phyloP scores from a whole-genome alignment of 2,888 invertebrate genomes.

The Unio delphinus region DNA sequence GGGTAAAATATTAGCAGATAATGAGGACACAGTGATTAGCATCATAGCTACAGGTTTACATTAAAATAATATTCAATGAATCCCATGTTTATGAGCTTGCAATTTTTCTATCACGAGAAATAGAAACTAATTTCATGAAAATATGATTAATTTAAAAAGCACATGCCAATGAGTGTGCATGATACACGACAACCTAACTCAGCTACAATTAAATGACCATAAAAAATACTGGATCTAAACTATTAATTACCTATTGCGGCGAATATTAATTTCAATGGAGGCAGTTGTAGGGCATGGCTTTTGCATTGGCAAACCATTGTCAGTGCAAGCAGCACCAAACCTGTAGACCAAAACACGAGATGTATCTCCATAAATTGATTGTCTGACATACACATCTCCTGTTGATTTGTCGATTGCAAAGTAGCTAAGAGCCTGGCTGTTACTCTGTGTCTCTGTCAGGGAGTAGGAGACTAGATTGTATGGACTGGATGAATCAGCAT shows the following conservation, averaged over 20 bases:
- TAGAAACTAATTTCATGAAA: too few relatives aligned
- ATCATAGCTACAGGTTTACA: too few relatives aligned
- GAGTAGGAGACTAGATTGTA: conserved; percentile 31
- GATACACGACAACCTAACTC: conserved; percentile 1
- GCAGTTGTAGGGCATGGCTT: conserved; percentile 18
- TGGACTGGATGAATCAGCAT: conserved; percentile 35
- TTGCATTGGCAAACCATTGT: conserved; percentile 37
- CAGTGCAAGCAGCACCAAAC: conserved; percentile 26
- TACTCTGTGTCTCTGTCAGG: conserved; percentile 17
- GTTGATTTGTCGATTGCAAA: conserved; percentile 44
- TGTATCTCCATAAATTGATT: conserved; percentile 48
- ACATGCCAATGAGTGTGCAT: too few relatives aligned
- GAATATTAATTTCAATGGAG: conserved; percentile 42
- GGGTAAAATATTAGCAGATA: too few relatives aligned
- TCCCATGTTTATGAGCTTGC: too few relatives aligned
- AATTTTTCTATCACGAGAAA: too few relatives aligned
- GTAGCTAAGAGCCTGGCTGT: conserved; percentile 27
- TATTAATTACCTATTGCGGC: conserved; percentile 27
- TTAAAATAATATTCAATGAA: too few relatives aligned
- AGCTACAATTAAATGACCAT: conserved; percentile 24
- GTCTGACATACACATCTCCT: conserved; percentile 48
- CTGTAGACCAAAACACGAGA: conserved; percentile 24
- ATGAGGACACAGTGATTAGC: too few relatives aligned
- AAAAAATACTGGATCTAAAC: conserved; percentile 6
- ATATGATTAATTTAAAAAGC: too few relatives aligned